Base-by-base conservation (phyloP, 2,888 invertebrate genomes). In the Pyrochroa serraticornis region DNA sequence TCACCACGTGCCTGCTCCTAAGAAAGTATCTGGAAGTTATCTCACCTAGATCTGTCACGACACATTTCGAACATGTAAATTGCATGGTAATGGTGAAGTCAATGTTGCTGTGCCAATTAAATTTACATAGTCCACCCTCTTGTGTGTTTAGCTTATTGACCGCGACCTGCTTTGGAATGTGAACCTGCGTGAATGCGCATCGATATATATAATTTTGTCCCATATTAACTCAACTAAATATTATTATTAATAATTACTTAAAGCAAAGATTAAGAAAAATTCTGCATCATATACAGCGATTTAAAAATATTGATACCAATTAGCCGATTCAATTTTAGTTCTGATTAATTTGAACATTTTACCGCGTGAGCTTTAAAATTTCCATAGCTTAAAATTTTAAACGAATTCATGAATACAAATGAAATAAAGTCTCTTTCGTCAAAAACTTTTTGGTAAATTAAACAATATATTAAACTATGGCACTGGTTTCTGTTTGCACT, bases 121-220 rank as follows among this genome's bases (percentile, higher is more conserved):
- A 48, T 48, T 48, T 48, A 48, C 48, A 48, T 48, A 48, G 48
- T 48, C 37, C 38, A 38, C 48, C 48, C 48, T 37, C 32, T 39
- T 13, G 39, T 38, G 48, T 47, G 13, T 47, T 38, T 39, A 10
- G 32, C 39, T 9, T 48, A 48, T 48, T 48, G 48, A 48, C 48
- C 31, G 31, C 22, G 22, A 22, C 22, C 22, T 22, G 22, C 22
- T 22, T 22, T 22, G 22, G 22, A 22, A 22, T 22, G 22, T 5
- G 22, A 22, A 22, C 22, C n/a, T n/a, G 22, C 22, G 22, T 22
- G 22, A 22, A 22, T 22, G 22, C 2, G 22, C 22, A 22, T 22
- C 22, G 22, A 22, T 5, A 22, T 22, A 2, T 22, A 22, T 22
- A 22, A 22, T 22, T 22, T 22, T 5, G 22, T 22, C 22, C 5